Evolutionary conservation across 2,113 vertebrate species (phyloP).

Genomic region (Myrmecobius fasciatus): DNA sequence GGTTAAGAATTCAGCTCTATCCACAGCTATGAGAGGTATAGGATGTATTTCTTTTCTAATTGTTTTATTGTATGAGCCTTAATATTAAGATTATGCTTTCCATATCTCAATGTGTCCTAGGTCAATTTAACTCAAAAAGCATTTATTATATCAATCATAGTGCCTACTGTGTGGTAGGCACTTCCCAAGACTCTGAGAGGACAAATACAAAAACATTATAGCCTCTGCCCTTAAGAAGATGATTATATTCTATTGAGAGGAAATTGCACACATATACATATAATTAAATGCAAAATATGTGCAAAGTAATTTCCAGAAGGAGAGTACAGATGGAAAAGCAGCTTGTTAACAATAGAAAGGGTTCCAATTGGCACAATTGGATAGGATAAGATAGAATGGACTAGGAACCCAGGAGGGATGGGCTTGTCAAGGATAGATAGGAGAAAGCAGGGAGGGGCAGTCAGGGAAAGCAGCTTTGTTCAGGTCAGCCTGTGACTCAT

Average conservation of each 20-base stretch:
- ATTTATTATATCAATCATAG: neutral
- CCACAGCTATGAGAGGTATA: neutral
- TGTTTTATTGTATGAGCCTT: neutral
- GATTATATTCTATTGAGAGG: neutral
- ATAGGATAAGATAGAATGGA: neutral
- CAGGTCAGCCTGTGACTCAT: neutral
- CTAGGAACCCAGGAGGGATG: neutral
- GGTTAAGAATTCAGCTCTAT: neutral
- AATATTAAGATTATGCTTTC: neutral
- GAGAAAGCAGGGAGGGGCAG: neutral
- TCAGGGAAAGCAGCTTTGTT: neutral
- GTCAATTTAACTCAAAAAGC: no score
- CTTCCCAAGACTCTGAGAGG: neutral
- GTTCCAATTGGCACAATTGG: neutral
- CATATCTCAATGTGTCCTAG: neutral
- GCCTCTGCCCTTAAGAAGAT: no score
- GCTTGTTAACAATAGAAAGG: neutral
- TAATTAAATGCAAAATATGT: neutral
- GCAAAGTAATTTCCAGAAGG: neutral
- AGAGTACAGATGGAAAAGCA: neutral
- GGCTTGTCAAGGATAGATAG: neutral
- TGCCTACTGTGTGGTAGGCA: neutral
- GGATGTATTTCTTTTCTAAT: neutral
- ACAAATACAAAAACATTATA: neutral
- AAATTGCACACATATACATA: neutral